A percentile compares a stretch with the other conserved stretches of the same genome.
phyloP scores from a whole-genome alignment of 2,797 vertebrate genomes.

The Labroides dimidiatus region DNA sequence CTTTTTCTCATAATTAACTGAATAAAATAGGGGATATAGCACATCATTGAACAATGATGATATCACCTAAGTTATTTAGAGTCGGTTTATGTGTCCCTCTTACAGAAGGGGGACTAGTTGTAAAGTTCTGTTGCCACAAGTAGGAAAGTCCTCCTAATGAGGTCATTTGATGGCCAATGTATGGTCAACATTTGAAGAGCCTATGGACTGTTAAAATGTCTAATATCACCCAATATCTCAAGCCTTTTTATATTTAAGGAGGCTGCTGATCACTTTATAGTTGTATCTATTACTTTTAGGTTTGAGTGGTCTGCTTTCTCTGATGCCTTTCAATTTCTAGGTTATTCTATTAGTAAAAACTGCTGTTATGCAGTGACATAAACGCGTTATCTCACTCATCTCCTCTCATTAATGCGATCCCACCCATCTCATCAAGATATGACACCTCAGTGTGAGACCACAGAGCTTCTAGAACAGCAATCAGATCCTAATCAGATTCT shows the following conservation, averaged over 20 bases:
- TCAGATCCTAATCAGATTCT: slow-evolving; percentile 21
- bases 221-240: background rate
- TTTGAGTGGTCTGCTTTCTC: background rate
- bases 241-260: background rate
- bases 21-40: too few species aligned
- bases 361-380: background rate
- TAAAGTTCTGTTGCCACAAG: too few species aligned
- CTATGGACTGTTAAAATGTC: background rate
- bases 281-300: background rate
- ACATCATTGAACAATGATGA: too few species aligned
- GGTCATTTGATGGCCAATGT: too few species aligned
- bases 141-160: too few species aligned
- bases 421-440: background rate
- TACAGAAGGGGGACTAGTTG: too few species aligned
- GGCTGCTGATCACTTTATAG: background rate
- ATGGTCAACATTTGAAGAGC: background rate
- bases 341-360: background rate
- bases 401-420: slow-evolving; percentile 10
- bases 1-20: too few species aligned
- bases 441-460: slow-evolving; percentile 11
- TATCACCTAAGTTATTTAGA: too few species aligned
- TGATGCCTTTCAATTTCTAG: background rate
- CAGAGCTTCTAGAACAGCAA: background rate
- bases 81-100: too few species aligned
- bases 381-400: slow-evolving; percentile 2